Base-by-base conservation (phyloP, 2,797 vertebrate species). In the Helostoma temminkii region DNA sequence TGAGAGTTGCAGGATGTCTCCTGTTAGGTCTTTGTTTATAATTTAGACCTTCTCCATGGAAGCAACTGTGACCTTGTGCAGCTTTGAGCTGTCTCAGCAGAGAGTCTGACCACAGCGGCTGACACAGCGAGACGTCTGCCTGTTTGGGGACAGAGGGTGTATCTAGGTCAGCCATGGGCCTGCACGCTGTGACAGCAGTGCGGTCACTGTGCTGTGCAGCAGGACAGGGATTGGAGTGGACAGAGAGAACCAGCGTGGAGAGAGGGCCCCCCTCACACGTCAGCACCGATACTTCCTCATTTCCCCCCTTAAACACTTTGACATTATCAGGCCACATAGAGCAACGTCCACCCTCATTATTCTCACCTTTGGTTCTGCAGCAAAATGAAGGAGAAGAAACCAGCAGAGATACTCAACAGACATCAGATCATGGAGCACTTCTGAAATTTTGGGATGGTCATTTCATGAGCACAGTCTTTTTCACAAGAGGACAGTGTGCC, bases 251-350 rank as follows among this genome's bases (percentile, higher is more conserved):
- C 84, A 64, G 78, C 72, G 64, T 72, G 41, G 75, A 85, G 85
- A 72, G 81, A 80, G 81, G 36, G 71, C 81, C 81, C 85, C 77
- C 87, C 89, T 84, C 85, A 76, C 85, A 87, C 86, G 90, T 89
- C 93, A 92, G 92, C 91, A 83, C 30, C 16, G 87, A 91, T 88
- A 89, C 88, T 64, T 87, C 74, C 80, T 85, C 76, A 16, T 49
- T 74, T 71, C 84, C 69, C 80, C 76, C 61, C 58, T 82, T 93
- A 89, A 93, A 83, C 83, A 92, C 92, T 90, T 89, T 97, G 96
- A 98, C 37, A 89, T 96, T 96, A 97, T 96, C 93, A 91, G 83
- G 95, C 94, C 89, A 93, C 95, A 95, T 94, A 91, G 93, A 91
- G 92, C 76, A 73, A 92, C 90, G 96, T 97, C 96, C 88, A 73